Evolutionary conservation across 2,113 vertebrate species (phyloP).

Genomic region (Rhabdornis inornatus): DNA sequence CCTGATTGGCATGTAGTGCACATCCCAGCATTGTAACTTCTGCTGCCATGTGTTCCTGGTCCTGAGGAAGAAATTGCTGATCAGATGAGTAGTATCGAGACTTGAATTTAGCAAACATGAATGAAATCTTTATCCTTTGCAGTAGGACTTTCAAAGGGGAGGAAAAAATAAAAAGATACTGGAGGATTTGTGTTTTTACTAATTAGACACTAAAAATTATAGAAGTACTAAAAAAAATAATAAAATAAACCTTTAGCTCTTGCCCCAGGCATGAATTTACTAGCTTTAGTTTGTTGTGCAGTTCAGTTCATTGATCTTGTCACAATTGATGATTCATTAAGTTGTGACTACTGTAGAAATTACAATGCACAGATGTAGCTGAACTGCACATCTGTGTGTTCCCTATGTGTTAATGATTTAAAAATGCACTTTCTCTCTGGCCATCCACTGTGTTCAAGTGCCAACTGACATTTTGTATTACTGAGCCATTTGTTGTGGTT

Average conservation of each 20-base stretch:
- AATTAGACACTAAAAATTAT: constrained; percentile 50
- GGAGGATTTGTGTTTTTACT: constrained; percentile 11
- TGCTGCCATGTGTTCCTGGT: not conserved
- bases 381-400: constrained; percentile 63
- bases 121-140: not conserved
- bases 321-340: constrained; percentile 71
- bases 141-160: not conserved
- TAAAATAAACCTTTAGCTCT: constrained; percentile 28
- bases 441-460: constrained; percentile 48
- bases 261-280: constrained; percentile 65
- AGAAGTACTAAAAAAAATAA: constrained; percentile 27
- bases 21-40: not conserved
- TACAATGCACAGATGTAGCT: constrained; percentile 63
- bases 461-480: constrained; percentile 47
- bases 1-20: not conserved
- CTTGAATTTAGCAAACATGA: not conserved
- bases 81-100: not conserved
- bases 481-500: constrained; percentile 21
- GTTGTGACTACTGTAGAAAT: constrained; percentile 69
- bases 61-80: not conserved
- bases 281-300: constrained; percentile 62
- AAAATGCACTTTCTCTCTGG: constrained; percentile 45
- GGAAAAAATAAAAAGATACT: not conserved
- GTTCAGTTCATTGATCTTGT: constrained; percentile 70
- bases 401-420: constrained; percentile 62